These are phyloP conservation scores for Argyrosomus regius DNA, from an alignment of 2,797 vertebrate genomes.

Conservation along the genomic window DNA sequence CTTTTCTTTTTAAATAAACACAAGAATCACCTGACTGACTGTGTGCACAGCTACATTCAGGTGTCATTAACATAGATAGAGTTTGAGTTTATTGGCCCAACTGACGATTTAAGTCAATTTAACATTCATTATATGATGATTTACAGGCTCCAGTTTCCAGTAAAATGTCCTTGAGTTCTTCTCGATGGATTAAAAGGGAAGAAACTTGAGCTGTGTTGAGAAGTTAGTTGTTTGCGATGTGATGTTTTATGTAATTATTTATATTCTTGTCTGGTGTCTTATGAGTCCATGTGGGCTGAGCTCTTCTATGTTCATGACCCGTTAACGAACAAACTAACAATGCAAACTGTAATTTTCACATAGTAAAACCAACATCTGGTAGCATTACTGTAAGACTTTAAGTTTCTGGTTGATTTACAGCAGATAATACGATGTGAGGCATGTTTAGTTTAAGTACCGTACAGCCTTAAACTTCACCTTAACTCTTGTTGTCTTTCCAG, in stretches of 20 bases:
- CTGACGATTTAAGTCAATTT: not conserved
- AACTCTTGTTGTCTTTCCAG: constrained; percentile 84
- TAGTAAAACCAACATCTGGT: not conserved
- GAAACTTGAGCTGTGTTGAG: not conserved
- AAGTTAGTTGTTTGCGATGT: not conserved
- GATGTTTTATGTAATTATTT: not conserved
- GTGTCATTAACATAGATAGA: not conserved
- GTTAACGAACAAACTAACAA: not conserved
- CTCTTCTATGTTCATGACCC: not conserved
- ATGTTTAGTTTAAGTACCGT: not conserved
- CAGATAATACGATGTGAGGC: not conserved
- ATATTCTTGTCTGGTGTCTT: not conserved
- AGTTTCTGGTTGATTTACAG: not conserved
- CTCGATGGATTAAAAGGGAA: not conserved
- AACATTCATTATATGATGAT: not conserved
- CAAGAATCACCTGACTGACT: too few species aligned
- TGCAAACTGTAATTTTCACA: not conserved
- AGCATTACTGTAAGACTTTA: not conserved
- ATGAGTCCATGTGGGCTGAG: too few species aligned
- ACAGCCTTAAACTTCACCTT: constrained; percentile 20
- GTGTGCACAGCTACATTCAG: not conserved
- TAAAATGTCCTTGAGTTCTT: not conserved
- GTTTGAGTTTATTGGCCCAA: not conserved
- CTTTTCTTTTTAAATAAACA: too few species aligned
- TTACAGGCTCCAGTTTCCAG: not conserved